Evolutionary conservation across 2,113 vertebrate genomes (phyloP), one percentile per base, ranked within the genome.

Genomic region (Ophthalmolycus amberensis): DNA sequence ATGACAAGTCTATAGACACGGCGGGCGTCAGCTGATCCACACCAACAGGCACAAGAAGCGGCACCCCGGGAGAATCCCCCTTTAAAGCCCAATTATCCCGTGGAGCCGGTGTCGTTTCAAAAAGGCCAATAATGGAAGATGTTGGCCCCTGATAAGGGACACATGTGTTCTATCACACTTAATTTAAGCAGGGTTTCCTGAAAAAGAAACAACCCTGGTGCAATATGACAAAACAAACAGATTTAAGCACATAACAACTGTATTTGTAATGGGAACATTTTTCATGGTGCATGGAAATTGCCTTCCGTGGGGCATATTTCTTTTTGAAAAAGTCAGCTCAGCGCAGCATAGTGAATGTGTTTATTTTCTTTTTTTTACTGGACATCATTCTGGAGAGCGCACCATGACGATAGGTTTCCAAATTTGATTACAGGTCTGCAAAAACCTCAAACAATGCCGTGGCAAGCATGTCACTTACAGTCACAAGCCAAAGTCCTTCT

Each of bases 91-190:
- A 92, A 94, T 93, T 92, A 94, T 87, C 79, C 83, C 15, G 9
- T 86, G 88, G 88, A 95, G 91, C 89, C 87, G 65, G 81, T 86
- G 92, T 91, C 81, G 52, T 90, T 92, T 92, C 88, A 93, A 93
- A 59, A 71, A 93, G 89, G 89, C 91, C 90, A 91, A 88, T 88
- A 83, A 91, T 90, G 89, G 91, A 92, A 93, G 93, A 95, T 94
- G 88, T 75, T 88, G 82, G 92, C 73, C 75, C 74, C 75, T 27
- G 92, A 95, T 94, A 95, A 91, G 81, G 73, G 89, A 92, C 95
- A 95, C 94, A 93, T 95, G 94, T 92, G 90, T 94, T 93, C 88
- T 83, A 95, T 95, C 94, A 94, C 73, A 73, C 78, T 91, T 90
- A 95, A 94, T 94, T 94, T 91, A 95, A 95, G 91, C 92, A 93